Evolutionary conservation across 2,113 vertebrate genomes (phyloP), one percentile per base, ranked within the genome.

Genomic region (Anser brachyrhynchus): DNA sequence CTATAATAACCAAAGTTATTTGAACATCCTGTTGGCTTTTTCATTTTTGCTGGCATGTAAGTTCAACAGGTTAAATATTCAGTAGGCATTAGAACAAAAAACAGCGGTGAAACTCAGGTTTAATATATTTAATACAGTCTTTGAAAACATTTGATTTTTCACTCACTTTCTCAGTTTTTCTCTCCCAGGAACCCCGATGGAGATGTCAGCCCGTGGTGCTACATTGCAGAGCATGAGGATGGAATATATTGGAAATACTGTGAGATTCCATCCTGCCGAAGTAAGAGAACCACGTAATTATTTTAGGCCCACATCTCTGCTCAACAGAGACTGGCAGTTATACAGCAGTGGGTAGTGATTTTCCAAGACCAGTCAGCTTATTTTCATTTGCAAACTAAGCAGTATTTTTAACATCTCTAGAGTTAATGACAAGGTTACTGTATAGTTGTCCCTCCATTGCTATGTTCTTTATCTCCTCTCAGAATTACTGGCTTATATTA

Each of bases 221-320:
- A 99, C 58, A 99, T 99, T 82, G 98, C 99, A 2, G 99, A 99
- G 76, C 98, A 99, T 0, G 99, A 99, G 59, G 99, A 99, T 4
- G 98, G 99, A 11, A 98, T 99, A 94, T 99, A 99, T 96, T 99
- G 99, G 99, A 99, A 99, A 92, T 99, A 99, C 98, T 99, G 99
- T 67, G 99, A 99, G 96, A 99, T 99, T 91, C 98, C 99, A 3
- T 98, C 98, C 28, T 99, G 99, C 93, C 98, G 98, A 97, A 99
- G 99, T 99, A 98, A 99, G 99, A 61, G 59, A 64, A 43, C 28
- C 2, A 3, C 6, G 26, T 23, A 8, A 0, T 15, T 6, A 51
- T 79, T 87, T 67, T 61, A 78, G 59, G 41, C 31, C 44, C 58
- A 3, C 6, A 11, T 58, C 55, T 83, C 59, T 85, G 21, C 2